Conservation (phyloP, 2,888 invertebrate genomes). For the Platypus cylindrus region DNA sequence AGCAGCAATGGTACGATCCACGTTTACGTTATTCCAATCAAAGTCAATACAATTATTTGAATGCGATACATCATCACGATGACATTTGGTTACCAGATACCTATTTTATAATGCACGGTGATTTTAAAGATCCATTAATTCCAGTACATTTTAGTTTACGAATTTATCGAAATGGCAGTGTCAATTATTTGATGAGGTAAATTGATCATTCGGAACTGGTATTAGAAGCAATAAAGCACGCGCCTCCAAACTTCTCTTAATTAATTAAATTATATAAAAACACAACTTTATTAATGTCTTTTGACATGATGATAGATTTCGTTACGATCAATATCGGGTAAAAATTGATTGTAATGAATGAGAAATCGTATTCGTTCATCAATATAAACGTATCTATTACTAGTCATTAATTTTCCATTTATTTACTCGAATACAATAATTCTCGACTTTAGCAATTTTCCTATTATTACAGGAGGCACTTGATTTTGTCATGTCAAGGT, state of each 20-base stretch:
- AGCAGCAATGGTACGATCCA: slow-evolving; percentile 89
- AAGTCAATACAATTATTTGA: slow-evolving; percentile 76
- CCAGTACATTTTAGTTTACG: slow-evolving; percentile 87
- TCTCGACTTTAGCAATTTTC: not conserved
- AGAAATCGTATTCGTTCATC: too few relatives aligned
- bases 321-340: too few relatives aligned
- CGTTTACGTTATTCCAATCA: slow-evolving; percentile 79
- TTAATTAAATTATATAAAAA: too few relatives aligned
- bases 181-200: slow-evolving; percentile 85
- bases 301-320: too few relatives aligned
- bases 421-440: too few relatives aligned
- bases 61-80: slow-evolving; percentile 86
- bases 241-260: too few relatives aligned
- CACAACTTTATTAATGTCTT: too few relatives aligned
- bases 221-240: too few relatives aligned
- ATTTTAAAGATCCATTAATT: slow-evolving; percentile 88
- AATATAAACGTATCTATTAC: too few relatives aligned
- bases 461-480: slow-evolving; percentile 56
- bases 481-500: slow-evolving; percentile 87
- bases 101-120: slow-evolving; percentile 93
- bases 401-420: too few relatives aligned
- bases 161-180: slow-evolving; percentile 86
- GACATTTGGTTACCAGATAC: slow-evolving; percentile 91
- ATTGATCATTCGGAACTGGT: too few relatives aligned
- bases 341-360: too few relatives aligned